Conservation (phyloP, 2,888 invertebrate genomes). For the Ennomos erosarius region DNA sequence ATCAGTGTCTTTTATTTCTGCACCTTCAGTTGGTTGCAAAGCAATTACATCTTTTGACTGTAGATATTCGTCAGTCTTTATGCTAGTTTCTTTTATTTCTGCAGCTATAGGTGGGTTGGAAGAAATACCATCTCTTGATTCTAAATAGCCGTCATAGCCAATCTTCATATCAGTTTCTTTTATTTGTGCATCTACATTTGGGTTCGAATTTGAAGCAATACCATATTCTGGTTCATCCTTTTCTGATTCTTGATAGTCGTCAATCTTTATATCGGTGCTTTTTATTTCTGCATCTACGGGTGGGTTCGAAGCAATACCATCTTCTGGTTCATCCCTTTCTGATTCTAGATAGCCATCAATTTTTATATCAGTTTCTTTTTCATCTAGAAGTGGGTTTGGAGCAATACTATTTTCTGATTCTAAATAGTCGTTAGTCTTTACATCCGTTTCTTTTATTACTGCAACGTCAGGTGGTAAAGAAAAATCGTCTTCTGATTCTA, state of each 20-base stretch:
- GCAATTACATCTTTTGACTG: neutral
- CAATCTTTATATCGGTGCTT: slow-evolving; percentile 4
- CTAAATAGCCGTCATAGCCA: slow-evolving; percentile 10
- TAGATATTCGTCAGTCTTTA: neutral
- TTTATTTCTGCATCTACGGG: neutral
- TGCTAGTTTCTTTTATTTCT: neutral
- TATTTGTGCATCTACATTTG: neutral
- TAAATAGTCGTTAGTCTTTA: slow-evolving; percentile 9
- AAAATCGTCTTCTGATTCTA: neutral
- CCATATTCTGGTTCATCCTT: neutral
- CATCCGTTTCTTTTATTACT: neutral
- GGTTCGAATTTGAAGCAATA: neutral
- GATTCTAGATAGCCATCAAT: slow-evolving; percentile 11
- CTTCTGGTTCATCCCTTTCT: slow-evolving; percentile 1
- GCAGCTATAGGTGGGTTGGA: neutral
- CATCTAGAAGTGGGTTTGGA: too few relatives aligned
- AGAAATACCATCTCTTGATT: slow-evolving; percentile 6
- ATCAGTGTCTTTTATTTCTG: neutral
- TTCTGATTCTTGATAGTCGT: slow-evolving; percentile 13
- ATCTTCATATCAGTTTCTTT: slow-evolving; percentile 3
- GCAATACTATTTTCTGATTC: slow-evolving; percentile 7
- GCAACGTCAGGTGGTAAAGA: neutral
- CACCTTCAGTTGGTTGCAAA: neutral
- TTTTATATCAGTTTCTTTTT: slow-evolving; percentile 8
- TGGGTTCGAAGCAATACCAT: neutral